A percentile compares a stretch with the other conserved stretches of the same genome.
phyloP scores from a whole-genome alignment of 2,113 vertebrate genomes.

The Riparia riparia region DNA sequence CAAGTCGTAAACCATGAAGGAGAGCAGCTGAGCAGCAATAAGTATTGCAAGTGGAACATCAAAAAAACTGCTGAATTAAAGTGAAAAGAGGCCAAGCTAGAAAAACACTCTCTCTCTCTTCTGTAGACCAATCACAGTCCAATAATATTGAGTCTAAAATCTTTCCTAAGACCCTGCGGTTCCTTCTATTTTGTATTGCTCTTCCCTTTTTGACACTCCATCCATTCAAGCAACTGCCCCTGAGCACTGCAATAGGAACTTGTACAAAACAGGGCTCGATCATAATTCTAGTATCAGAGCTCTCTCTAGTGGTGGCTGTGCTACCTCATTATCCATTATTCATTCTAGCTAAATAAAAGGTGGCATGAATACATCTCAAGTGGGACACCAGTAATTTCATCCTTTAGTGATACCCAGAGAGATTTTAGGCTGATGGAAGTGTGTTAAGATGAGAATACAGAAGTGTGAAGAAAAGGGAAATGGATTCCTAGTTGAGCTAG shows the following conservation, averaged over 20 bases:
- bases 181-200: not conserved
- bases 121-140: not conserved
- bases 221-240: not conserved
- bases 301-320: constrained; percentile 59
- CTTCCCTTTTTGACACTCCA: not conserved
- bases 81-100: constrained; percentile 17
- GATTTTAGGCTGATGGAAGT: not conserved
- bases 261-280: not conserved
- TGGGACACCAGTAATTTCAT: not conserved
- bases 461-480: not conserved
- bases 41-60: constrained; percentile 18
- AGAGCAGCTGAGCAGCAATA: constrained; percentile 29
- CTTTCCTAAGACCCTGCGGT: not conserved
- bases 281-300: constrained; percentile 53
- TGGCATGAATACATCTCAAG: not conserved
- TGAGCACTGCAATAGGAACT: not conserved
- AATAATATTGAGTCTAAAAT: not conserved
- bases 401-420: not conserved
- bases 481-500: not conserved
- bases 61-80: constrained; percentile 54
- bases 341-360: not conserved
- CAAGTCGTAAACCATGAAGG: constrained; percentile 41
- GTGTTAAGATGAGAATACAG: not conserved
- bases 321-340: not conserved
- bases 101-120: not conserved